These are phyloP conservation scores for Ictalurus punctatus DNA, from an alignment of 2,113 vertebrate genomes.

Conservation along the genomic window DNA sequence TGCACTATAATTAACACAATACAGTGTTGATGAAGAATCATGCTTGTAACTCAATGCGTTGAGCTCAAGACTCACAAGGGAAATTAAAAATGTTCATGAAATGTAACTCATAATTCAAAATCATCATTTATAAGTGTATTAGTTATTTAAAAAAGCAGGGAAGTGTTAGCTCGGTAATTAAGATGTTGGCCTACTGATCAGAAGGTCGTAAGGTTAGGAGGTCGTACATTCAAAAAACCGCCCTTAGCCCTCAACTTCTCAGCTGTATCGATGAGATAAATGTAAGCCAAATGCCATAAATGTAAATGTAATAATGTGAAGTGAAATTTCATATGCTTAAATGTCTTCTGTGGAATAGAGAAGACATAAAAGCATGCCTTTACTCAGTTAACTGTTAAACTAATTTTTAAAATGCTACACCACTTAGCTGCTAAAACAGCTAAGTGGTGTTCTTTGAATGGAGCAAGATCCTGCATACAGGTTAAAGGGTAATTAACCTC, in stretches of 20 bases:
- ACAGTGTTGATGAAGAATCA: not conserved
- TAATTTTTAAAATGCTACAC: not conserved
- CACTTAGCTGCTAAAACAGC: not conserved
- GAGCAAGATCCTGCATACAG: not conserved
- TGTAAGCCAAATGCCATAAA: too few relatives aligned
- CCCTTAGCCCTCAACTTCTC: too few relatives aligned
- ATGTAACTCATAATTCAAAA: not conserved
- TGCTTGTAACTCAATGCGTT: not conserved
- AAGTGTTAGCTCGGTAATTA: too few relatives aligned
- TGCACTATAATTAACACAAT: not conserved
- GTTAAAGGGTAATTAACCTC: not conserved
- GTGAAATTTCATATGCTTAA: not conserved
- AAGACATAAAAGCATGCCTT: not conserved
- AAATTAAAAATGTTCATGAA: not conserved
- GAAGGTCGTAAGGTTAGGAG: too few relatives aligned
- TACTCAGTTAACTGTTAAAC: constrained; percentile 15
- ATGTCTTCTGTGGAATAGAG: not conserved
- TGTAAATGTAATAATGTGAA: not conserved
- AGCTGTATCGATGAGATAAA: too few relatives aligned
- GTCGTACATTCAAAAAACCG: too few relatives aligned
- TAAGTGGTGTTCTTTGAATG: not conserved
- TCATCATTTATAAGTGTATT: not conserved
- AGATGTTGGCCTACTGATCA: too few relatives aligned
- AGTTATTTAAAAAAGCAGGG: too few relatives aligned
- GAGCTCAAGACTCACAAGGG: not conserved